These are phyloP conservation scores for Nycticryphes semicollaris DNA, from an alignment of 2,113 vertebrate genomes.

Conservation along the genomic window DNA sequence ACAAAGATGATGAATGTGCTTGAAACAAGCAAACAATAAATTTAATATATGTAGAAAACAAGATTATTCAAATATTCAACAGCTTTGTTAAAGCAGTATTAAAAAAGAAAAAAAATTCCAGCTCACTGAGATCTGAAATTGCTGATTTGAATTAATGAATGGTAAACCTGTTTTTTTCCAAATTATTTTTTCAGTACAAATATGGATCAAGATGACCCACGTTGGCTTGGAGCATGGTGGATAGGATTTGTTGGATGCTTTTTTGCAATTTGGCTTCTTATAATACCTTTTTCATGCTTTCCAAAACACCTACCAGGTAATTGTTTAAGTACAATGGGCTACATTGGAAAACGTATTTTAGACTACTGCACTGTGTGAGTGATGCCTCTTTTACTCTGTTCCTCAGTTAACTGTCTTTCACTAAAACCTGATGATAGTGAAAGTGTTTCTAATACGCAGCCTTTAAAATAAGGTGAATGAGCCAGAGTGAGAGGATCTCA, in stretches of 20 bases:
- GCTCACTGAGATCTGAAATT: background rate
- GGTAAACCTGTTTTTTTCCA: background rate
- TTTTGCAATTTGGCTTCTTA: constrained; percentile 73
- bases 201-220: constrained; percentile 72
- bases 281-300: constrained; percentile 80
- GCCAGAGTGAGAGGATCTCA: background rate
- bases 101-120: background rate
- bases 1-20: background rate
- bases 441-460: background rate
- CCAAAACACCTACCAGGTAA: constrained; percentile 83
- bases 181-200: constrained; percentile 30
- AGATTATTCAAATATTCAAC: background rate
- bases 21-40: background rate
- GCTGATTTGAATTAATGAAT: background rate
- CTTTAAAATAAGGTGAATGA: background rate
- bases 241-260: constrained; percentile 78
- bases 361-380: background rate
- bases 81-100: background rate
- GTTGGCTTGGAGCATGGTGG: constrained; percentile 86
- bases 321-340: background rate
- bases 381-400: background rate
- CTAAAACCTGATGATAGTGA: background rate
- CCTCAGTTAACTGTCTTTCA: background rate
- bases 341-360: background rate
- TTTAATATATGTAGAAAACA: background rate